These are phyloP conservation scores for Apodemia mormo DNA, from an alignment of 2,888 invertebrate genomes.

Conservation along the genomic window DNA sequence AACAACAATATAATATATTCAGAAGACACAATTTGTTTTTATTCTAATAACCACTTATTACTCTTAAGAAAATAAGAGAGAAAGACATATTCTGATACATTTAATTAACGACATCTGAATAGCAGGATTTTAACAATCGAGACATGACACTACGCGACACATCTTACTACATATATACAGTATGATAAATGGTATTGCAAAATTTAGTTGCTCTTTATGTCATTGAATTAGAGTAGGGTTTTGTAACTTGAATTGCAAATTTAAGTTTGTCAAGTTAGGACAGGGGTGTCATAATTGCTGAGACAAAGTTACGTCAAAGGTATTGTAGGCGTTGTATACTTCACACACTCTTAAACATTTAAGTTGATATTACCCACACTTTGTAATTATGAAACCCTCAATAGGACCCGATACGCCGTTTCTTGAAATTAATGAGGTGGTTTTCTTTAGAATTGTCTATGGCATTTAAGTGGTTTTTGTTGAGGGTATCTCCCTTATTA, in stretches of 20 bases:
- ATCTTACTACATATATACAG: slow-evolving; percentile 46
- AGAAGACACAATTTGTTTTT: no score
- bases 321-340: slow-evolving; percentile 67
- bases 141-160: slow-evolving; percentile 45
- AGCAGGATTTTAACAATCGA: slow-evolving; percentile 42
- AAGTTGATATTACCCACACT: slow-evolving; percentile 68
- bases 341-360: slow-evolving; percentile 73
- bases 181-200: slow-evolving; percentile 8
- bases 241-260: slow-evolving; percentile 31
- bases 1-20: no score
- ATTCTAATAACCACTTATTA: neutral
- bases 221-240: slow-evolving; percentile 24
- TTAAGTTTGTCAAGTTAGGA: slow-evolving; percentile 52
- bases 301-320: slow-evolving; percentile 78
- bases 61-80: neutral
- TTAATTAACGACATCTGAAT: slow-evolving; percentile 31
- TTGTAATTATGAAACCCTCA: slow-evolving; percentile 70
- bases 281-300: slow-evolving; percentile 77
- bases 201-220: slow-evolving; percentile 26
- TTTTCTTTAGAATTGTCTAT: slow-evolving; percentile 30
- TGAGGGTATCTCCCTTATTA: slow-evolving; percentile 12
- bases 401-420: slow-evolving; percentile 60
- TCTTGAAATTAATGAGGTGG: slow-evolving; percentile 54
- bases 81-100: neutral
- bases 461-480: slow-evolving; percentile 16